Conservation (phyloP, 2,113 vertebrate species). For the Melanostigma gelatinosum region DNA sequence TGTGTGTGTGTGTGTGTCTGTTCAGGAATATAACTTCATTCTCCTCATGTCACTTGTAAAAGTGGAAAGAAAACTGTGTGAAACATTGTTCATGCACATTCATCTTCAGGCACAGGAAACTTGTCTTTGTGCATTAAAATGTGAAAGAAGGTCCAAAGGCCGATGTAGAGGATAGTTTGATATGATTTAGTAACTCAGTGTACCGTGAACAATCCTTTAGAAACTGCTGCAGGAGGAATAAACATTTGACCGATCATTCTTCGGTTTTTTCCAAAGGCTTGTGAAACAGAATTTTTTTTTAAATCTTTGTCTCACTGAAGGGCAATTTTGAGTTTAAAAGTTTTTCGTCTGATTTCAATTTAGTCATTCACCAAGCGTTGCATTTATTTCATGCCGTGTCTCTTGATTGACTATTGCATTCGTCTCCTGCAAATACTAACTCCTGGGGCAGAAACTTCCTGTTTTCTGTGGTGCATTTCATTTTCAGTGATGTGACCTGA, state of each 20-base stretch:
- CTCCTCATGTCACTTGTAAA: constrained; percentile 7
- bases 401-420: background rate
- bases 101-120: constrained; percentile 27
- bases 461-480: background rate
- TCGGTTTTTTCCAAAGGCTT: constrained; percentile 8
- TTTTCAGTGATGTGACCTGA: constrained; percentile 14
- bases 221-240: constrained; percentile 47
- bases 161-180: constrained; percentile 34
- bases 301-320: constrained; percentile 9
- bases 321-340: background rate
- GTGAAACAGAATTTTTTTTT: background rate
- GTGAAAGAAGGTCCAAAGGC: constrained; percentile 43
- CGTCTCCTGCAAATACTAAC: background rate
- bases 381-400: background rate
- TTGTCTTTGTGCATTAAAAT: constrained; percentile 35
- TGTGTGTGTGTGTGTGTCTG: too few relatives aligned
- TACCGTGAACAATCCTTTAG: constrained; percentile 50
- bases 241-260: constrained; percentile 52
- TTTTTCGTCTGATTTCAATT: background rate
- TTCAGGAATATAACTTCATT: constrained; percentile 1
- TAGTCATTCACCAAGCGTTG: background rate
- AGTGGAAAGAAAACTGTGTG: constrained; percentile 7
- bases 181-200: constrained; percentile 47
- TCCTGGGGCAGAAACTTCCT: background rate
- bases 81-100: constrained; percentile 31